Evolutionary conservation across 2,113 vertebrate genomes (phyloP).

Genomic region (Catagonus wagneri): DNA sequence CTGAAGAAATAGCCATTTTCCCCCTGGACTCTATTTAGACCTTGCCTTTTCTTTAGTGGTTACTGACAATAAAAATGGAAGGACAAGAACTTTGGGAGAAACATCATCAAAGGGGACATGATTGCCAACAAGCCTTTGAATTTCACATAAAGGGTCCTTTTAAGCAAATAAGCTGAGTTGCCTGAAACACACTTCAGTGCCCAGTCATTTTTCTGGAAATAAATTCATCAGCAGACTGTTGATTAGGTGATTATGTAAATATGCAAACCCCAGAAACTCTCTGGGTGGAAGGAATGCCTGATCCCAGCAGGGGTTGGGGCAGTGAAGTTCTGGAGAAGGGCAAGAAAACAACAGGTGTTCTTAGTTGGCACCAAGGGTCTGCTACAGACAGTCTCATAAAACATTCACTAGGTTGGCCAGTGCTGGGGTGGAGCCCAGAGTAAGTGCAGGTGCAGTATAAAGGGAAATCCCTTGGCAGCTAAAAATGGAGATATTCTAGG

Average conservation of each 20-base stretch:
- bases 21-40: not conserved
- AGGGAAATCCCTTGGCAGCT: not conserved
- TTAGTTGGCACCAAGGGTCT: not conserved
- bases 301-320: not conserved
- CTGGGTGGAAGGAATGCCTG: not conserved
- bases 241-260: not conserved
- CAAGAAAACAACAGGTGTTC: not conserved
- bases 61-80: not conserved
- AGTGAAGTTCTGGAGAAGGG: not conserved
- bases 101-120: not conserved
- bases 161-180: not conserved
- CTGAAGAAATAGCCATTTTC: not conserved
- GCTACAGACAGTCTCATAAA: not conserved
- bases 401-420: not conserved
- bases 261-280: not conserved
- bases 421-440: too few species aligned
- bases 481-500: not conserved
- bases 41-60: not conserved
- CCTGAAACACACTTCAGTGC: not conserved
- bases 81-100: constrained; percentile 12
- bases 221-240: not conserved
- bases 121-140: not conserved
- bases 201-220: not conserved
- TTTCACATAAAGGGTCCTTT: constrained; percentile 1
- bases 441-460: not conserved